Percentiles rank a stretch among this genome's conserved stretches.
phyloP scores from a whole-genome alignment of 2,113 vertebrate species.

The Zingel zingel region DNA sequence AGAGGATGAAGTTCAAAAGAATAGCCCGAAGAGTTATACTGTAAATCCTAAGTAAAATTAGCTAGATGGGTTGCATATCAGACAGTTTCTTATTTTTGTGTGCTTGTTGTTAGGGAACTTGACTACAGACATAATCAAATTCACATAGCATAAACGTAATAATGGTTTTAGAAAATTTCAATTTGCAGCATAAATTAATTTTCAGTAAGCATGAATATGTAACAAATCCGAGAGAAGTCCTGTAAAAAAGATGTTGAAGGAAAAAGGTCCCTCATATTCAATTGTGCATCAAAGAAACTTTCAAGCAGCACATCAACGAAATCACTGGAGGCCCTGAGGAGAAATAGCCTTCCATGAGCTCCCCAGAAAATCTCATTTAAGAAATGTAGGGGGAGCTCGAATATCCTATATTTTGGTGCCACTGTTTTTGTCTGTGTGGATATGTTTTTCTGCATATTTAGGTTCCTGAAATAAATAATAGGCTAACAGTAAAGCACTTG shows the following conservation, averaged over 20 bases:
- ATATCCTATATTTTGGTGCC: too few relatives aligned
- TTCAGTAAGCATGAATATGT: too few relatives aligned
- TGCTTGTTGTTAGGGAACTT: constrained; percentile 23
- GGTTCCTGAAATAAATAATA: too few relatives aligned
- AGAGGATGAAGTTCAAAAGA: constrained; percentile 63
- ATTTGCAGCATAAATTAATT: background rate
- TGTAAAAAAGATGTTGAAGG: background rate
- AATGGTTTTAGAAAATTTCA: background rate
- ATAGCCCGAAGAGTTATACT: constrained; percentile 37
- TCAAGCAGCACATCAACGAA: background rate
- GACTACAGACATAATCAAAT: constrained; percentile 23
- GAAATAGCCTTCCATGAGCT: background rate
- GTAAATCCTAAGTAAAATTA: constrained; percentile 42
- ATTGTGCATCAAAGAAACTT: constrained; percentile 17
- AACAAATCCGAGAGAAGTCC: too few relatives aligned
- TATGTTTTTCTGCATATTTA: too few relatives aligned
- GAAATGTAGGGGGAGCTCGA: too few relatives aligned
- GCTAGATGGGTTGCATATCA: constrained; percentile 46
- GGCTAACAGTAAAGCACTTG: too few relatives aligned
- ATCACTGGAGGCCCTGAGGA: background rate
- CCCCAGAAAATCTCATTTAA: too few relatives aligned
- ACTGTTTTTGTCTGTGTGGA: too few relatives aligned
- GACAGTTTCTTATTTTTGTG: constrained; percentile 15
- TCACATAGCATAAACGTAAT: background rate
- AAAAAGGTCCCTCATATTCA: background rate